Conservation (phyloP, 2,888 invertebrate genomes). For the Acronicta psi region DNA sequence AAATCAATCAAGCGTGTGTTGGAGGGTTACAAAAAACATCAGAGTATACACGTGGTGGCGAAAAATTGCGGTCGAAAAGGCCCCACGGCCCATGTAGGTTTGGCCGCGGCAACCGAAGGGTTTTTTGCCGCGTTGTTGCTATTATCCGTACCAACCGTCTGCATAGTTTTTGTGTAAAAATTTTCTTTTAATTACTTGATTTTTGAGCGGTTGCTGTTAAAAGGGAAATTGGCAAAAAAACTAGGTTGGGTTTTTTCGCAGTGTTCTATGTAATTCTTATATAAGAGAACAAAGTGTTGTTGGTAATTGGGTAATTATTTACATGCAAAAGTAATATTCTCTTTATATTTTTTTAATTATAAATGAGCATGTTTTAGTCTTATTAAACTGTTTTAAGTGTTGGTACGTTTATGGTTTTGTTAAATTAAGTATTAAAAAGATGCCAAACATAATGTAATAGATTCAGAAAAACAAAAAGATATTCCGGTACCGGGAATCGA, state of each 20-base stretch:
- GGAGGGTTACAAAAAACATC: constrained; percentile 70
- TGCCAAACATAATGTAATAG: no score
- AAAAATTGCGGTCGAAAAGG: constrained; percentile 67
- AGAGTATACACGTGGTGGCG: constrained; percentile 54
- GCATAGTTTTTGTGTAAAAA: constrained; percentile 41
- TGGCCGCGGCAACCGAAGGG: constrained; percentile 42
- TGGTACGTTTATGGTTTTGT: no score
- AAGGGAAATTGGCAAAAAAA: neutral
- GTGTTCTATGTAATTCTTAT: neutral
- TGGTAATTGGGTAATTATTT: no score
- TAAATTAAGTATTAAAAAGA: no score
- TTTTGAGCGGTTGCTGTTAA: constrained; percentile 11
- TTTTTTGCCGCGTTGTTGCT: constrained; percentile 55
- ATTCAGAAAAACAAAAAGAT: constrained; percentile 56
- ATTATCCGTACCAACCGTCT: constrained; percentile 31
- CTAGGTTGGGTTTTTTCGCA: neutral
- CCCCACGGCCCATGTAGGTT: constrained; percentile 48
- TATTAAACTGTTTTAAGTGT: no score
- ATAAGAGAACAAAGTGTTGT: no score
- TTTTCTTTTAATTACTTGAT: constrained; percentile 17
- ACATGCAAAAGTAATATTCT: no score
- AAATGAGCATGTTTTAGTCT: no score
- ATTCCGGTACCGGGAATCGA: constrained; percentile 90
- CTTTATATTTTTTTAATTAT: no score
- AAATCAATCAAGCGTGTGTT: constrained; percentile 73